phyloP scores from a whole-genome alignment of 2,797 vertebrate species.

The Sebastolobus alascanus region DNA sequence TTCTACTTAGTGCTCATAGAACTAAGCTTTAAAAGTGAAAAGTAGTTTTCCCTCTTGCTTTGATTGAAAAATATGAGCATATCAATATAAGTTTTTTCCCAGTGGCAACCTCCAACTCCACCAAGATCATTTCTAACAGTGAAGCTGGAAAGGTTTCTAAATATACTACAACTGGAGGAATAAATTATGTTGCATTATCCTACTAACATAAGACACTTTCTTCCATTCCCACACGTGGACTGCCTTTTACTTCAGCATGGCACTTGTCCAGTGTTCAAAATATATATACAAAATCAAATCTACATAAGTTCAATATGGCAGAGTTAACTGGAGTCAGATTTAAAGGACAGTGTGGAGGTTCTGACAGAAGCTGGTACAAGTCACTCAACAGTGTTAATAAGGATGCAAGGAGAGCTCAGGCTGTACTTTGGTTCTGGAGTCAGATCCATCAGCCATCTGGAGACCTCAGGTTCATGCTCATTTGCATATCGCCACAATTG shows the following conservation, averaged over 20 bases:
- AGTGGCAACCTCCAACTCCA: neutral
- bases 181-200: neutral
- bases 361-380: neutral
- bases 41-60: neutral
- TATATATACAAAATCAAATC: constrained; percentile 22
- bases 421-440: neutral
- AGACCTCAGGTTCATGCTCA: neutral
- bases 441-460: neutral
- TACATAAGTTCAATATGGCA: neutral
- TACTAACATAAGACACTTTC: neutral
- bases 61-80: neutral
- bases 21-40: neutral
- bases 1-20: neutral
- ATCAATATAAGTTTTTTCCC: neutral
- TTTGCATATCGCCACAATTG: neutral
- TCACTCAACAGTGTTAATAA: neutral
- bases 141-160: too few species aligned
- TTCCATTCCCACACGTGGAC: neutral
- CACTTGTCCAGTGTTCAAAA: constrained; percentile 28
- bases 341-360: neutral
- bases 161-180: neutral
- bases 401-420: neutral
- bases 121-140: neutral
- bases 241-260: constrained; percentile 6
- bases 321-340: neutral